These are phyloP conservation scores for Plagiodera versicolora DNA, from an alignment of 2,888 invertebrate species.

Conservation along the genomic window DNA sequence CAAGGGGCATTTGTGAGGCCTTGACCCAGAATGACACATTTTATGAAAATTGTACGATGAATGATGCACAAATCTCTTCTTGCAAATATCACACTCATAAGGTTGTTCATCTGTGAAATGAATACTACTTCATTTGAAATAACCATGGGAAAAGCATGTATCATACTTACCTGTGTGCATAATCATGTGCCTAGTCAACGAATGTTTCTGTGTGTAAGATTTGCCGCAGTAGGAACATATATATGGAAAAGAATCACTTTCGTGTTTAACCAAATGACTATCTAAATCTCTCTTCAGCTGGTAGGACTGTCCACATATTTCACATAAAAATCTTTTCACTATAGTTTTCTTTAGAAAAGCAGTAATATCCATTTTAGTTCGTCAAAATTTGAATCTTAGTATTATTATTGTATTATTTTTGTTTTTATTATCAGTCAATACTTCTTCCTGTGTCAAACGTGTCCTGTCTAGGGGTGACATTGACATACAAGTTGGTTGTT, in stretches of 20 bases:
- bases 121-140: too few relatives aligned
- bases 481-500: too few relatives aligned
- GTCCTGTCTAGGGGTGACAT: too few relatives aligned
- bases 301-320: conserved; percentile 59
- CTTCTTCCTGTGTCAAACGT: too few relatives aligned
- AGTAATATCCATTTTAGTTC: too few relatives aligned
- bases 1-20: conserved; percentile 62
- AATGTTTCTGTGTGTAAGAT: conserved; percentile 60
- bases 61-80: conserved; percentile 61
- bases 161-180: conserved; percentile 56
- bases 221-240: conserved; percentile 58
- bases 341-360: conserved; percentile 1
- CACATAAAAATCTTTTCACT: conserved; percentile 51
- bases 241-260: conserved; percentile 57
- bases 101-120: conserved; percentile 43
- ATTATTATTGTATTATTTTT: too few relatives aligned
- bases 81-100: conserved; percentile 50
- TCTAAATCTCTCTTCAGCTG: conserved; percentile 57
- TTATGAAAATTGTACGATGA: conserved; percentile 72
- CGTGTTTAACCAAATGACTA: conserved; percentile 56
- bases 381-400: too few relatives aligned
- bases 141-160: neutral
- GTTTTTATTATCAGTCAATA: too few relatives aligned
- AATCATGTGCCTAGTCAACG: conserved; percentile 57
- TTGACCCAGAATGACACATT: conserved; percentile 65